Conservation (phyloP, 2,113 vertebrate species). For the Diadophis punctatus region DNA sequence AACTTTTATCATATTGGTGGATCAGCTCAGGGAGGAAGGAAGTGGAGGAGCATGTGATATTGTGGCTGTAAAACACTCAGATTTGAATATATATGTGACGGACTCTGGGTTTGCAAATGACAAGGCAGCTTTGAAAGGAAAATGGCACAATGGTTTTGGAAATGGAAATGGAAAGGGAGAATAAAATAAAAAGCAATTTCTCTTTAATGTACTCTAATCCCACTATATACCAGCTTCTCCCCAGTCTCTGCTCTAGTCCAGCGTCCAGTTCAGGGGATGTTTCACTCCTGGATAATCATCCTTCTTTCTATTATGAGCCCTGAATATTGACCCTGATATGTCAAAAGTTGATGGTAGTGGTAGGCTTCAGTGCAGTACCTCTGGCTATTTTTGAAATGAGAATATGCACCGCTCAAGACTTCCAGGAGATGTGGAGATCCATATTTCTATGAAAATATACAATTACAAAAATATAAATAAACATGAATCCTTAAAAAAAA, state of each 20-base stretch:
- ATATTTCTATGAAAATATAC: background rate
- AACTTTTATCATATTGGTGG: background rate
- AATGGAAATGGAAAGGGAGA: background rate
- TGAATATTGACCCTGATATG: background rate
- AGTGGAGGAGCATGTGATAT: background rate
- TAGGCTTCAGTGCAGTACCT: background rate
- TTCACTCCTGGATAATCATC: background rate
- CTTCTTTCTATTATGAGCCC: background rate
- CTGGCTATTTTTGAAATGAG: background rate
- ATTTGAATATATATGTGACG: background rate
- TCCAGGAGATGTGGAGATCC: background rate
- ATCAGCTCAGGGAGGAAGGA: background rate
- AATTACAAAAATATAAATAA: background rate
- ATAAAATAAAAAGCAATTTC: background rate
- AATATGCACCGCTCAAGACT: background rate
- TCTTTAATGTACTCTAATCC: background rate
- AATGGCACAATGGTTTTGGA: background rate
- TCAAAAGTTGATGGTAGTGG: background rate
- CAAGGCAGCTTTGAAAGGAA: background rate
- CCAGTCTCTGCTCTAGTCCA: background rate
- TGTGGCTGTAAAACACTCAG: background rate
- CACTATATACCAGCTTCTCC: background rate
- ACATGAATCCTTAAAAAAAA: background rate
- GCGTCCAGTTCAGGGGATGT: background rate
- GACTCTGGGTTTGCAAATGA: background rate